Percentiles rank a stretch among this genome's conserved stretches.
Conservation (phyloP, 2,888 invertebrate species). For the Eristalis tenax region DNA sequence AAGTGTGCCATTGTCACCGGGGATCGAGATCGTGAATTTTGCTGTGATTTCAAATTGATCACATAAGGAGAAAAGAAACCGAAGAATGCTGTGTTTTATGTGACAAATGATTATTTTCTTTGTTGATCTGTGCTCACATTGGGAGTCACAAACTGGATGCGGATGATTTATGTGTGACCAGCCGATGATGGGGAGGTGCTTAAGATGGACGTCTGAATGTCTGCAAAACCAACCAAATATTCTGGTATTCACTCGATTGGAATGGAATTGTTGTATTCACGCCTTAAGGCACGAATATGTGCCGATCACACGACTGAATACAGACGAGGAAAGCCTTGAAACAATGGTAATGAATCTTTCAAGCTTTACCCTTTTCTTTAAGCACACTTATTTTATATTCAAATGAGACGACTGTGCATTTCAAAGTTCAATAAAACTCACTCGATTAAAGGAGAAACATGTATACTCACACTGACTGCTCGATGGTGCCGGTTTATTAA, state of each 20-base stretch:
- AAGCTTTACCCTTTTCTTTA: not conserved
- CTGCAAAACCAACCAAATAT: not conserved
- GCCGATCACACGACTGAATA: not conserved
- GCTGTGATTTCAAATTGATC: slow-evolving; percentile 31
- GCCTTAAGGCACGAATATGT: not conserved
- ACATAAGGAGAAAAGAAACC: not conserved
- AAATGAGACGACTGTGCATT: not conserved
- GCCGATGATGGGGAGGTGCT: not conserved
- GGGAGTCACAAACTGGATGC: not conserved
- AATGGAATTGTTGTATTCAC: no score
- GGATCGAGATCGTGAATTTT: slow-evolving; percentile 32
- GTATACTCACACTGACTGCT: not conserved
- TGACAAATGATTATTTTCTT: not conserved
- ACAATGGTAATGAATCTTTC: not conserved
- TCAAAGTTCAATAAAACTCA: not conserved
- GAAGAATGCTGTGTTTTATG: not conserved
- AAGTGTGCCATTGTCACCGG: slow-evolving; percentile 66
- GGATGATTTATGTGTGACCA: not conserved
- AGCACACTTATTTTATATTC: not conserved
- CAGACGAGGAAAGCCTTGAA: not conserved
- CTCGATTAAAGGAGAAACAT: not conserved
- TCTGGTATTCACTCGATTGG: no score
- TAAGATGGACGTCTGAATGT: not conserved
- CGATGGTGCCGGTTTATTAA: not conserved
- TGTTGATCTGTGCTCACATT: not conserved